Percentiles rank a stretch among this genome's conserved stretches.
Evolutionary conservation across 2,888 invertebrate species (phyloP).

Genomic region (Melangyna quadrimaculata): DNA sequence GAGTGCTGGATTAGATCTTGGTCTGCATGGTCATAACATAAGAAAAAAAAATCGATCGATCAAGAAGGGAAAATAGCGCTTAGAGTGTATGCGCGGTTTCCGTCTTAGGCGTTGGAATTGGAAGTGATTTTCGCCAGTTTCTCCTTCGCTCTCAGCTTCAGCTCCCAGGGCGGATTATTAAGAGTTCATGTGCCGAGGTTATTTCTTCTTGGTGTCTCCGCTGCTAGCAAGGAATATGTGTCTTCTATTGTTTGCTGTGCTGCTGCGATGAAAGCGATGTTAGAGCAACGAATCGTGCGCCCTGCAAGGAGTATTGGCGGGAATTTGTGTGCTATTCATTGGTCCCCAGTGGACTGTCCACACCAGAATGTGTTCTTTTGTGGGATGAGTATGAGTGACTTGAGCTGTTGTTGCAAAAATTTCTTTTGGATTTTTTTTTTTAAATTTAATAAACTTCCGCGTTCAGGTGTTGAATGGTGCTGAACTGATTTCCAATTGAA

Average conservation of each 20-base stretch:
- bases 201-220: neutral
- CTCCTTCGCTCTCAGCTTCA: neutral
- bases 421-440: slow-evolving; percentile 1
- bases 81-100: slow-evolving; percentile 44
- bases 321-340: slow-evolving; percentile 19
- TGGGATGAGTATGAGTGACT: slow-evolving; percentile 45
- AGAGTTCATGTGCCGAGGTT: slow-evolving; percentile 60
- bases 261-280: slow-evolving; percentile 34
- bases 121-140: slow-evolving; percentile 63
- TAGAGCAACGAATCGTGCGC: slow-evolving; percentile 55
- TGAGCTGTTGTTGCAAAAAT: slow-evolving; percentile 24
- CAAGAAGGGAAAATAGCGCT: slow-evolving; percentile 60
- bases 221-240: neutral
- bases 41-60: slow-evolving; percentile 59
- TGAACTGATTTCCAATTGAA: slow-evolving; percentile 48
- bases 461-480: slow-evolving; percentile 66
- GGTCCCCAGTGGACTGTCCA: slow-evolving; percentile 38
- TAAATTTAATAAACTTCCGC: slow-evolving; percentile 52
- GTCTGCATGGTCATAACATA: slow-evolving; percentile 35
- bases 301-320: slow-evolving; percentile 40
- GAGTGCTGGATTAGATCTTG: neutral
- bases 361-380: slow-evolving; percentile 28
- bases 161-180: slow-evolving; percentile 33
- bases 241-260: slow-evolving; percentile 52
- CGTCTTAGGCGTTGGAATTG: slow-evolving; percentile 63